Evolutionary conservation across 2,113 vertebrate species (phyloP).

Genomic region (Barnardius zonarius): DNA sequence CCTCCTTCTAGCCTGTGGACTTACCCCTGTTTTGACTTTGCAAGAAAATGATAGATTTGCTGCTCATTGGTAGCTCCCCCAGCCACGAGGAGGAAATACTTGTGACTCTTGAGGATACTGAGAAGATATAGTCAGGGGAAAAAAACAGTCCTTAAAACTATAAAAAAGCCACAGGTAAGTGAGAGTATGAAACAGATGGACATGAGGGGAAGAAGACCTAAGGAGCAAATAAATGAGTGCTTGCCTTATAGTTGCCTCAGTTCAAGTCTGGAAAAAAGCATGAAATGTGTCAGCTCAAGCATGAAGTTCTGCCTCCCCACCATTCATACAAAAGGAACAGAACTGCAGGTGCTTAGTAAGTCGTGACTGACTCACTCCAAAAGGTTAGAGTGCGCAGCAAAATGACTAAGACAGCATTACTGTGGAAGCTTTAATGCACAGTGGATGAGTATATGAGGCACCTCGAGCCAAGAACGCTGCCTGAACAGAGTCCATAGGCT

Average conservation of each 20-base stretch:
- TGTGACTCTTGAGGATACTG: neutral
- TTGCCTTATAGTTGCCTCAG: neutral
- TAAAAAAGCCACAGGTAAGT: neutral
- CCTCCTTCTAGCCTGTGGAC: neutral
- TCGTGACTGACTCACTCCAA: rapidly evolving
- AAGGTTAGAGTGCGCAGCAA: neutral
- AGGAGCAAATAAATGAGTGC: neutral
- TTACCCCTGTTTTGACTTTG: neutral
- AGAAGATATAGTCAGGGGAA: neutral
- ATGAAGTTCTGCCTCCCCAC: neutral
- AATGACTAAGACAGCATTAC: neutral
- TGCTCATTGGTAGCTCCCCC: neutral
- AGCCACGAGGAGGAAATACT: neutral
- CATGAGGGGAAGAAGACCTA: neutral
- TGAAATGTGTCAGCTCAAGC: neutral
- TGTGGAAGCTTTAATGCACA: neutral
- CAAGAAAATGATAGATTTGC: neutral
- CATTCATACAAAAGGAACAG: neutral
- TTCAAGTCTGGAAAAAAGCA: neutral
- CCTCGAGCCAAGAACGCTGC: neutral
- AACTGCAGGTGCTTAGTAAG: neutral
- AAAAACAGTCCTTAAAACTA: neutral
- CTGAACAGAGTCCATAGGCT: neutral
- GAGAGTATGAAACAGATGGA: neutral
- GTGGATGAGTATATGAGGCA: neutral